Base-by-base conservation (phyloP, 2,113 vertebrate genomes). In the Channa argus region DNA sequence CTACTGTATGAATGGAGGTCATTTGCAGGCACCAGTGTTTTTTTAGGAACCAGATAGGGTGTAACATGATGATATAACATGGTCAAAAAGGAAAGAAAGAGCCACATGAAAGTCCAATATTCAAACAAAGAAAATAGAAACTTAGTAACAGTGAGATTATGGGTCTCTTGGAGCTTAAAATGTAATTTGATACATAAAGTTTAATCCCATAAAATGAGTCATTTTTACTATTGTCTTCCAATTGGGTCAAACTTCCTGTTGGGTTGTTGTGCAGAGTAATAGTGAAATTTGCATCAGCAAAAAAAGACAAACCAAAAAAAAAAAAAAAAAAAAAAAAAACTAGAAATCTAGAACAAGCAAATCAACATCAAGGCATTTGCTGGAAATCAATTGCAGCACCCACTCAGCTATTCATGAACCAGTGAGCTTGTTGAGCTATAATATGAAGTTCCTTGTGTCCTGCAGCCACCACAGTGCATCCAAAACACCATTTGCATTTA, bases 401-500 rank as follows among this genome's bases (percentile, higher is more conserved):
- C 66, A 60, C 85, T 83, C 58, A 3, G 68, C 77, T 38, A 63
- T 53, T 68, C 58, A 11, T 53, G 82, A 82, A 78, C 73, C 84
- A 78, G 66, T 80, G 73, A 84, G 76, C 79, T 84, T 3, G 67
- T 59, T 59, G 63, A 65, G 77, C 56, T 63, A 44, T 73, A 77
- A 83, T 84, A 85, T 80, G 63, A 83, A 83, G 87, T 87, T 88
- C 71, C 75, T 63, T 1, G 68, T 75, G 83, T 91, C 90, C 86
- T 80, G 88, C 80, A 89, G 86, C 75, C 79, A 75, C 77, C 55
- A 43, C 56, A 7, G 53, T 43, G 43, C 71, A 77, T 84, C 72
- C 75, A 66, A 76, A 88, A 74, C 75, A 62, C 33, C 44, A 90
- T 91, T 91, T 91, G 88, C 88, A 92, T 93, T 85, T 90, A 90